phyloP scores from a whole-genome alignment of 2,888 invertebrate species.

The Agonopterix subpropinquella region DNA sequence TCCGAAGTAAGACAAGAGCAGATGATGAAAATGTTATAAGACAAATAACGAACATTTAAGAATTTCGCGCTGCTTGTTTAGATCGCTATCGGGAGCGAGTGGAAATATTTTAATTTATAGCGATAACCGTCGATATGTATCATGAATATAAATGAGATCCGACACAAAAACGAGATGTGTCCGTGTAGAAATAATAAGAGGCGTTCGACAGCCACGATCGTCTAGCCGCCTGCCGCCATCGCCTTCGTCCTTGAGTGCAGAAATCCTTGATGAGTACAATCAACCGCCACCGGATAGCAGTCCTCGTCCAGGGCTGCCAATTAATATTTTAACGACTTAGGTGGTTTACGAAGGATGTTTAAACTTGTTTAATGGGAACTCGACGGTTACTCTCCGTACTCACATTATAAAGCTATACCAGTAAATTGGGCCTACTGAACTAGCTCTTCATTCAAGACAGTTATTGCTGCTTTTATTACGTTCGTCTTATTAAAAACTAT shows the following conservation, averaged over 20 bases:
- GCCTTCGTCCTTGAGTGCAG: conserved; percentile 66
- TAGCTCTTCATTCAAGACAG: too few species aligned
- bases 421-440: too few species aligned
- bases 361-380: conserved; percentile 29
- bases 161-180: conserved; percentile 70
- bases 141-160: conserved; percentile 69
- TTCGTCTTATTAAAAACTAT: too few species aligned
- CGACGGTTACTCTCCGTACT: conserved; percentile 11
- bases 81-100: conserved; percentile 38
- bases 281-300: conserved; percentile 71
- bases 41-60: conserved; percentile 24
- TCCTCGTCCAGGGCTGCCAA: conserved; percentile 63
- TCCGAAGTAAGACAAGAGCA: conserved; percentile 10
- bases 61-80: conserved; percentile 29
- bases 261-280: conserved; percentile 76
- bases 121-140: conserved; percentile 66
- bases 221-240: conserved; percentile 41
- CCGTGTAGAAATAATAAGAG: conserved; percentile 69
- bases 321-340: conserved; percentile 47
- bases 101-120: conserved; percentile 64
- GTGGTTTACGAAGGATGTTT: conserved; percentile 23
- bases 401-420: neutral
- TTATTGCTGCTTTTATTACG: too few species aligned
- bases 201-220: conserved; percentile 57
- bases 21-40: conserved; percentile 10